Base-by-base conservation (phyloP, 2,113 vertebrate species). In the Balaenoptera acutorostrata region DNA sequence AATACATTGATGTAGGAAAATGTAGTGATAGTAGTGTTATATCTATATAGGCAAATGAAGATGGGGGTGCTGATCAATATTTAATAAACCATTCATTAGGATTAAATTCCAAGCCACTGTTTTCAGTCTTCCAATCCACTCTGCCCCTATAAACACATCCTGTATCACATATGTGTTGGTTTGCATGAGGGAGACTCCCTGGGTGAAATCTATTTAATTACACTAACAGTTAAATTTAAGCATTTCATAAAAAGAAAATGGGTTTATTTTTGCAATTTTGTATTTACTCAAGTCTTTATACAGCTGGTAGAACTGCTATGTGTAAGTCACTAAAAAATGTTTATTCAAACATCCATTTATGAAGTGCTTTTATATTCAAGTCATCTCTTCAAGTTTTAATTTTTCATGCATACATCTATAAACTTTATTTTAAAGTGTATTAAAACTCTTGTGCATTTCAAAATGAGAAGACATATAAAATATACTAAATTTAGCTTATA, bases 341-440 rank as follows among this genome's bases (percentile, higher is more conserved):
- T 59, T 74, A 64, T 17, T 44, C 29, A 55, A 20, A 52, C 12
- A 39, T 23, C 5, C 17, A 69, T 84, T 66, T 59, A 39, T 57
- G 23, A 92, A 83, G 8, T 2, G 36, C 75, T 88, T 84, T 81
- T 85, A 68, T 31, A 55, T 39, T 61, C 61, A 90, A 49, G 25
- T 31, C 11, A 29, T 66, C 33, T 68, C 21, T 75, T 31, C 20
- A 78, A 52, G 7, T 88, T 36, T 87, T 93, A 66, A 64, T 33
- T 93, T 57, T 93, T 85, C 36, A 15, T 59, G 57, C 8, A 25
- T 52, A 31, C 8, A 41, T 21, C 29, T 84, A 31, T 59, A n/a
- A 85, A n/a, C 33, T 81, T 75, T 71, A 83, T 81, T 95, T 83
- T 39, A 20, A 86, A 71, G 36, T 90, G 14, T 55, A 72, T 7